Evolutionary conservation across 2,113 vertebrate genomes (phyloP).

Genomic region (Cygnus atratus): DNA sequence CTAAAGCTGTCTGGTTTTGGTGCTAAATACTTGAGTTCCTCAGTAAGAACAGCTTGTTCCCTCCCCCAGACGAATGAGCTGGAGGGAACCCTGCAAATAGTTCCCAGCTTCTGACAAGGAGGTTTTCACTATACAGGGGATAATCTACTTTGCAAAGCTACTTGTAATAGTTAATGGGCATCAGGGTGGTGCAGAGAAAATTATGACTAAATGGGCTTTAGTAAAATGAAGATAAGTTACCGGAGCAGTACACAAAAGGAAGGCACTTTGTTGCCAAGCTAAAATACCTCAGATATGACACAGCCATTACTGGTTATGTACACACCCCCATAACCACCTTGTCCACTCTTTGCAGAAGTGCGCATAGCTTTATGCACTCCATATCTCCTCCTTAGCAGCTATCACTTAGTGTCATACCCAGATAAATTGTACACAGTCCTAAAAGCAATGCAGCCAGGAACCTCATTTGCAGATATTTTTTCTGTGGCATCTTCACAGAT

Average conservation of each 20-base stretch:
- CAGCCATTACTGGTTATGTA: not conserved
- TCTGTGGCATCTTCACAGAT: not conserved
- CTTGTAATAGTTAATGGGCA: not conserved
- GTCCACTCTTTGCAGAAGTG: not conserved
- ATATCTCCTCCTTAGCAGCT: not conserved
- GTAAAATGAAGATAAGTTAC: not conserved
- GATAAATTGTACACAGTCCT: not conserved
- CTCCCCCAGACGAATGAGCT: not conserved
- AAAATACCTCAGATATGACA: not conserved
- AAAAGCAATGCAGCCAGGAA: not conserved
- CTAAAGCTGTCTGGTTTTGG: not conserved
- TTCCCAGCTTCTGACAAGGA: not conserved
- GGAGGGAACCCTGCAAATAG: not conserved
- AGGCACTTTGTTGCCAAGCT: not conserved
- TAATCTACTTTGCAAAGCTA: not conserved
- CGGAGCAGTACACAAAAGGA: not conserved
- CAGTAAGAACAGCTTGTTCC: not conserved
- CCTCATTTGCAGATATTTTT: not conserved
- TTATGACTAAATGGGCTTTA: not conserved
- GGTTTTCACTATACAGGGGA: not conserved
- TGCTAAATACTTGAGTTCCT: not conserved
- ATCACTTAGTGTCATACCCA: not conserved
- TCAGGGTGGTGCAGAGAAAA: not conserved
- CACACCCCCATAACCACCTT: not conserved
- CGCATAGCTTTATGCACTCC: not conserved